Evolutionary conservation across 2,113 vertebrate genomes (phyloP).

Genomic region (Craseonycteris thonglongyai): DNA sequence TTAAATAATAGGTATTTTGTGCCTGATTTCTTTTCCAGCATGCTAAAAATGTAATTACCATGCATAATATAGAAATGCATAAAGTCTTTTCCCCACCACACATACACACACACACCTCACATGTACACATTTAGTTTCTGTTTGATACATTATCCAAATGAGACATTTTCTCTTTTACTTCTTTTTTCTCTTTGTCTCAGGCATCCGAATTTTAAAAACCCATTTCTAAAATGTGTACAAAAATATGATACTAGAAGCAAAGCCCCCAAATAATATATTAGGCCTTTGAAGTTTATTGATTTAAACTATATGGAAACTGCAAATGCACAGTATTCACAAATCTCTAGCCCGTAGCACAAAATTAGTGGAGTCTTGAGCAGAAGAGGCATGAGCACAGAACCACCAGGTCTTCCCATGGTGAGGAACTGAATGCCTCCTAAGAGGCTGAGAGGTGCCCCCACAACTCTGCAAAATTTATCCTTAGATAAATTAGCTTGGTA

Average conservation of each 20-base stretch:
- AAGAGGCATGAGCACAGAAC: not conserved
- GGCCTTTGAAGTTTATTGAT: not conserved
- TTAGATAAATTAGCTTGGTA: not conserved
- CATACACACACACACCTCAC: not conserved
- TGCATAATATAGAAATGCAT: slow-evolving; percentile 1
- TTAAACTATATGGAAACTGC: not conserved
- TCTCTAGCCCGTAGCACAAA: not conserved
- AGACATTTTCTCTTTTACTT: not conserved
- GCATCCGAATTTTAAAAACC: not conserved
- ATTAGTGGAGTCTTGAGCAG: not conserved
- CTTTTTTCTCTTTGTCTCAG: not conserved
- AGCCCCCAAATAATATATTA: not conserved
- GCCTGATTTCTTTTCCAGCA: slow-evolving; percentile 52
- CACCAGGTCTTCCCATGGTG: not conserved
- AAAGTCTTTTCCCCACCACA: not conserved
- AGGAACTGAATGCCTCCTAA: not conserved
- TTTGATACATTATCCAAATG: not conserved
- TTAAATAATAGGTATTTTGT: slow-evolving; percentile 38
- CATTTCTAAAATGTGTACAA: not conserved
- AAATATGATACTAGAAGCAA: not conserved
- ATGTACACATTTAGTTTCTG: not conserved
- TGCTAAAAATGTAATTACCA: slow-evolving; percentile 39
- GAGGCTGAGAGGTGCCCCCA: not conserved
- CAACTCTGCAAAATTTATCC: not conserved
- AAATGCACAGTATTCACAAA: not conserved